phyloP scores from a whole-genome alignment of 2,888 invertebrate genomes.

The Tinea trinotella region DNA sequence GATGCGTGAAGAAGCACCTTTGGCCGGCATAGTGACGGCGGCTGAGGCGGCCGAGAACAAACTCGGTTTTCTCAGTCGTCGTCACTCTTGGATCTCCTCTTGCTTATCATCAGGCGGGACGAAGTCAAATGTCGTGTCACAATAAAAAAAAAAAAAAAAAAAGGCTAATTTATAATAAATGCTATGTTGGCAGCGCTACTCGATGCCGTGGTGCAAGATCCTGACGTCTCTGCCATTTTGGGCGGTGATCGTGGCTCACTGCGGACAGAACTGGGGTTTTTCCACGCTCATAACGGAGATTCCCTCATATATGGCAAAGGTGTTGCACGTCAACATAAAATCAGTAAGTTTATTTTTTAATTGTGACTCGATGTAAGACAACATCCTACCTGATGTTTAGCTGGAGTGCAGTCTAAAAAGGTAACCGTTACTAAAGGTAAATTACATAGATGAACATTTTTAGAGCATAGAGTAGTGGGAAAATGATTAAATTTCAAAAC shows the following conservation, averaged over 20 bases:
- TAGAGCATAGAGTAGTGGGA: too few species aligned
- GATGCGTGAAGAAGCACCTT: conserved; percentile 90
- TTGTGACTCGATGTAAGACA: too few species aligned
- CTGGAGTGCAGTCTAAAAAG: too few species aligned
- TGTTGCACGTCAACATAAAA: conserved; percentile 74
- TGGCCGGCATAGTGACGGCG: conserved; percentile 72
- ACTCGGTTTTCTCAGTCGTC: too few species aligned
- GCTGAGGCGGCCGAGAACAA: conserved; percentile 74
- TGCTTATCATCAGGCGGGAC: conserved; percentile 75
- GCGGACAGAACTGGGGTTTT: conserved; percentile 79
- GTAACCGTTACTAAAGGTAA: too few species aligned
- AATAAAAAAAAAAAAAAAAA: conserved; percentile 42
- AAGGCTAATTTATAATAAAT: conserved; percentile 44
- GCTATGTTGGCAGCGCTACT: conserved; percentile 76
- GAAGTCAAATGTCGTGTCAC: conserved; percentile 76
- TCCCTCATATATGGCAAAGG: conserved; percentile 77
- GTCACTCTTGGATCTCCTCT: too few species aligned
- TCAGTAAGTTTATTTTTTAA: conserved; percentile 63
- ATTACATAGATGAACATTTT: too few species aligned
- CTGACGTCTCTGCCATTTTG: conserved; percentile 74
- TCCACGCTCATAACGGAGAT: conserved; percentile 81
- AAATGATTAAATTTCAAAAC: too few species aligned
- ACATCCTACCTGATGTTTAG: too few species aligned
- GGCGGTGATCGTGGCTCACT: conserved; percentile 72
- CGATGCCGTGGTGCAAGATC: conserved; percentile 76